phyloP scores from a whole-genome alignment of 2,113 vertebrate genomes.

The Carlito syrichta region DNA sequence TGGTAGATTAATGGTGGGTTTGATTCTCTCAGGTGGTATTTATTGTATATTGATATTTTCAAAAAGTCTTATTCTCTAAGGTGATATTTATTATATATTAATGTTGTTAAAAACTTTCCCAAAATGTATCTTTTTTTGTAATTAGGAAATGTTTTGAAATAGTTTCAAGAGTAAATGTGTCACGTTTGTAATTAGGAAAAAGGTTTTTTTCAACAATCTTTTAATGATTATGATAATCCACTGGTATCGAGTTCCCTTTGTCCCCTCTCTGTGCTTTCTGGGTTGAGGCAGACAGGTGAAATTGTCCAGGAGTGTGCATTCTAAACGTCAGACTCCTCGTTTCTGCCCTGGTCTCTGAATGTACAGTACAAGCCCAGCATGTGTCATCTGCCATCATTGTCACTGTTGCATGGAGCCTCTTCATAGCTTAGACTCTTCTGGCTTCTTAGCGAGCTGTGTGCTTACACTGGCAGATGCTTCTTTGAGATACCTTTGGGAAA shows the following conservation, averaged over 20 bases:
- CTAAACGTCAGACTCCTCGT: neutral
- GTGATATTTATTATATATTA: neutral
- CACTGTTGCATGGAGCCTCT: neutral
- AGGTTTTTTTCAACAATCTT: neutral
- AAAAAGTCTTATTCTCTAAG: neutral
- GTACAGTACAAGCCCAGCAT: neutral
- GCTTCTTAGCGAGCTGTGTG: neutral
- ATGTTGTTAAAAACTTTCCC: neutral
- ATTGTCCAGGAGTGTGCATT: neutral
- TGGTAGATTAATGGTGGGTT: neutral
- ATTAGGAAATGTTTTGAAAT: neutral
- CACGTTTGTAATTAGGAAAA: neutral
- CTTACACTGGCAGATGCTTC: neutral
- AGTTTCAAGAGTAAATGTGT: neutral
- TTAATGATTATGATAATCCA: neutral
- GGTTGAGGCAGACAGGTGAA: neutral
- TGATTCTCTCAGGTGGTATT: neutral
- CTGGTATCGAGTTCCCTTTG: neutral
- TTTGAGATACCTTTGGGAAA: neutral
- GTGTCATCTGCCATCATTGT: rapidly evolving
- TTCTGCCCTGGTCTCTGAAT: neutral
- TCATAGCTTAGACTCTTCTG: neutral
- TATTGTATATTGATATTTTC: neutral
- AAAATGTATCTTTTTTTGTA: neutral
- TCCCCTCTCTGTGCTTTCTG: neutral